Conservation (phyloP, 2,113 vertebrate species). For the Nothobranchius kuhntae region DNA sequence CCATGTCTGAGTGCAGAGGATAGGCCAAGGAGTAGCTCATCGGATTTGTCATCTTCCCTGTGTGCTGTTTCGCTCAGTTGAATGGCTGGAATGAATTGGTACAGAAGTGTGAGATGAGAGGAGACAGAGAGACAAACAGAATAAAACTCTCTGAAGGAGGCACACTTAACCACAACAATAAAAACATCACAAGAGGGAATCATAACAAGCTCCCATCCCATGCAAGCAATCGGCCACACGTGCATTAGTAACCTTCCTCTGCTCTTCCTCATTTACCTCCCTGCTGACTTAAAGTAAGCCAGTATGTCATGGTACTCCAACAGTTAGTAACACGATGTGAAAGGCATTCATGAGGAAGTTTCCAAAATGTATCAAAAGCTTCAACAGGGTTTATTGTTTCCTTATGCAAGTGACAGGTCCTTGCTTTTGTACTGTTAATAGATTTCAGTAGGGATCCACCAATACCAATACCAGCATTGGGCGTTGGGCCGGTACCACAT, state of each 20-base stretch:
- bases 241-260: not conserved
- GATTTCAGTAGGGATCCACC: too few species aligned
- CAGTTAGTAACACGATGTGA: too few species aligned
- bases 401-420: too few species aligned
- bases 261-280: not conserved
- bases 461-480: too few species aligned
- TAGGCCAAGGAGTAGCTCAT: constrained; percentile 11
- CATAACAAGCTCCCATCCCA: constrained; percentile 54
- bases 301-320: too few species aligned
- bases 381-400: too few species aligned
- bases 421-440: too few species aligned
- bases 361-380: too few species aligned
- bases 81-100: constrained; percentile 45
- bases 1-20: constrained; percentile 38
- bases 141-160: constrained; percentile 32
- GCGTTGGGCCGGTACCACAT: too few species aligned
- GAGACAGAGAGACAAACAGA: constrained; percentile 18
- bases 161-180: constrained; percentile 38
- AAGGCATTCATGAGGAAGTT: too few species aligned
- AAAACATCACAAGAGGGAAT: constrained; percentile 44
- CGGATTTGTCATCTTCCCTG: constrained; percentile 47
- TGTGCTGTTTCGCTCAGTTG: constrained; percentile 68
- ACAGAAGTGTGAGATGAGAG: constrained; percentile 17
- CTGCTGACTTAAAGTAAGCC: not conserved
- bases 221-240: constrained; percentile 33